These are phyloP conservation scores for Ophion slaviceki DNA, from an alignment of 2,888 invertebrate species.

Conservation along the genomic window DNA sequence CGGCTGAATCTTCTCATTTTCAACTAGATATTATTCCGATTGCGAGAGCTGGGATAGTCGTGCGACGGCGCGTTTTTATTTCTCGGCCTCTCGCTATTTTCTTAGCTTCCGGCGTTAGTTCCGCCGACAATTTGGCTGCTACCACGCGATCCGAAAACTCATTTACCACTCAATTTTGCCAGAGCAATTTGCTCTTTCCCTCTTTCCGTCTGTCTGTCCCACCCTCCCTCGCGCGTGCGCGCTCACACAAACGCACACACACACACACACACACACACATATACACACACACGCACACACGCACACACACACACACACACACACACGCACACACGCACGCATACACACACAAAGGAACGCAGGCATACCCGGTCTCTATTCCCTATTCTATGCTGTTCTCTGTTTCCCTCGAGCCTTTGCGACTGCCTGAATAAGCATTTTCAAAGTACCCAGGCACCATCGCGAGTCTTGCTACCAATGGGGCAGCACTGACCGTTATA, in stretches of 20 bases:
- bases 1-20: background rate
- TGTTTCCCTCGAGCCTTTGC: constrained; percentile 44
- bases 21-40: constrained; percentile 10
- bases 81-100: constrained; percentile 47
- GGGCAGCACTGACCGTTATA: constrained; percentile 55
- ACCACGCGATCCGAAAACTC: constrained; percentile 45
- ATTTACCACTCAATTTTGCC: constrained; percentile 49
- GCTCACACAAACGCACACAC: background rate
- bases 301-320: background rate
- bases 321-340: background rate
- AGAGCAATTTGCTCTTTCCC: constrained; percentile 57
- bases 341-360: background rate
- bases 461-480: constrained; percentile 19
- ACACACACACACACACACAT: background rate
- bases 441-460: constrained; percentile 55
- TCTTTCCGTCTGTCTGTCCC: constrained; percentile 57
- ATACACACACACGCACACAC: background rate
- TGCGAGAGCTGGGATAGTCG: constrained; percentile 48
- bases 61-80: constrained; percentile 84
- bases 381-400: constrained; percentile 41
- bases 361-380: constrained; percentile 35
- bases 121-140: constrained; percentile 45
- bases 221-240: constrained; percentile 4
- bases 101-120: constrained; percentile 50
- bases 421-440: constrained; percentile 62